Base-by-base conservation (phyloP, 1,140 invertebrate species). In the Diorhabda carinulata region DNA sequence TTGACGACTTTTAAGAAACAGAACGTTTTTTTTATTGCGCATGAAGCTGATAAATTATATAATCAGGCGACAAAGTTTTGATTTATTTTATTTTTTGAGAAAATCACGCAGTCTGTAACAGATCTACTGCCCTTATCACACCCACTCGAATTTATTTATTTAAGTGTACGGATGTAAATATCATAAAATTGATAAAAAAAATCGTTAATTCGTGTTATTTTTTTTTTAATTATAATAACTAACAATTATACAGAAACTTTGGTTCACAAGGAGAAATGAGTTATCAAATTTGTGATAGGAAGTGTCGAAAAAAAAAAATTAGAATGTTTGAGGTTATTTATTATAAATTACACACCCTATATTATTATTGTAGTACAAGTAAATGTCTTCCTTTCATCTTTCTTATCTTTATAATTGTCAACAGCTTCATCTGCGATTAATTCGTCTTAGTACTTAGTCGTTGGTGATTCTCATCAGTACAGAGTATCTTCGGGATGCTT, bases 151-250 rank as follows among this genome's bases (percentile, higher is more conserved):
- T 52, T 52, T n/a, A n/a, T 44, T 62, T 43, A 43, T 57, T 41
- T 57, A 64, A 64, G 63, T 56, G 42, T 66, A 66, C 64, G 64
- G 64, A 66, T 66, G 64, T 66, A 10, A 41, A 59, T 66, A 66
- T 66, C 64, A 66, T 44, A 66, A 59, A 58, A 42, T 57, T 57
- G 64, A 66, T 66, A 66, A 66, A 57, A 25, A 58, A 58, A 66
- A 43, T 58, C 64, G 44, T 66, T 66, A 59, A 66, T 44, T 58
- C 44, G 44, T 8, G 59, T 47, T 42, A 10, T 64, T 43, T 63
- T 63, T 63, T 56, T 64, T 44, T 56, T 44, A 45, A 64, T 64
- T 64, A 64, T 52, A 52, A 52, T 52, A 52, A 52, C 47, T n/a
- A 52, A 52, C 47, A 52, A 52, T 52, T 8, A 52, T 52, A 52